A percentile compares a stretch with the other conserved stretches of the same genome.
Conservation (phyloP, 1,140 invertebrate species). For the Triops cancriformis region DNA sequence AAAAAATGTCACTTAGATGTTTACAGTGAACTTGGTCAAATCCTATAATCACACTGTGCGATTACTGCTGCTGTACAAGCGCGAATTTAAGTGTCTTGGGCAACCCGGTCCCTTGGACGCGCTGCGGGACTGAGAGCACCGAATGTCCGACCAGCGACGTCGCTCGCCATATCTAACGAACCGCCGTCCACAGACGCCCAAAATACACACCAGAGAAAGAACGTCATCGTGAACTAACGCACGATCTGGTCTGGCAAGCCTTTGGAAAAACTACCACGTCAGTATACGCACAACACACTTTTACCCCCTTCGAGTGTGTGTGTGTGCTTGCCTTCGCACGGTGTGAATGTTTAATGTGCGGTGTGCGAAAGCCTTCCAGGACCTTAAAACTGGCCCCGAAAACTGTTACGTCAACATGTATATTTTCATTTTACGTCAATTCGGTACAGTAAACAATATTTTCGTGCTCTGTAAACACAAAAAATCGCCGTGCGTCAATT, state of each 20-base stretch:
- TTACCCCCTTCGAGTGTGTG: background rate
- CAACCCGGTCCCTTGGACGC: background rate
- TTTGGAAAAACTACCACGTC: background rate
- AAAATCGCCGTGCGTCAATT: background rate
- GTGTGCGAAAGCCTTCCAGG: background rate
- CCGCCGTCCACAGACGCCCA: slow-evolving; percentile 2
- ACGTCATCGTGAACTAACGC: slow-evolving; percentile 9
- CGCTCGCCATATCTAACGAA: slow-evolving; percentile 2
- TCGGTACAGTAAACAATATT: no score
- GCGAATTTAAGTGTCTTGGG: background rate
- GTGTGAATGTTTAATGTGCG: background rate
- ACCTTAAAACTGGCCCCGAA: background rate
- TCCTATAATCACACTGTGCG: background rate
- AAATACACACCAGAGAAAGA: slow-evolving; percentile 7
- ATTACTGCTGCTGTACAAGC: background rate
- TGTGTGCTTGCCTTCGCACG: background rate
- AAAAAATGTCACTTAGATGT: background rate
- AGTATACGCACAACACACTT: background rate
- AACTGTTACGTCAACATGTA: no score
- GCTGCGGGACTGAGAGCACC: background rate
- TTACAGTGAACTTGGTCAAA: background rate
- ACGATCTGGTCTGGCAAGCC: background rate
- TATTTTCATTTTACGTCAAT: no score
- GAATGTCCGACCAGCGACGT: background rate
- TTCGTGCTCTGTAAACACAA: no score